Conservation (phyloP, 2,113 vertebrate species). For the human region GRCh38 chr2:135019001-135019500, state of each 20-base stretch:
- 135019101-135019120: not conserved
- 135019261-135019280: not conserved
- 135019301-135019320: not conserved
- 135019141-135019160: not conserved
- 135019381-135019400: not conserved
- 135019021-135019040: too few relatives aligned
- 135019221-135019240: not conserved
- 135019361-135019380: constrained; percentile 5
- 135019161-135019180: not conserved
- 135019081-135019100: too few relatives aligned
- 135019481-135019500: not conserved
- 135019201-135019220: not conserved
- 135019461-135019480: not conserved
- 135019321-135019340: constrained; percentile 14
- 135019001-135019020: too few relatives aligned
- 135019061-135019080: too few relatives aligned
- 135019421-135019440: not conserved
- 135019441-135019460: not conserved
- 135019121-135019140: not conserved
- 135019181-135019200: not conserved
- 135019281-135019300: not conserved
- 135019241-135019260: not conserved
- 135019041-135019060: too few relatives aligned
- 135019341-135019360: not conserved
- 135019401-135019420: not conserved